Conservation (phyloP, 2,113 vertebrate species). For the Canis aureus region DNA sequence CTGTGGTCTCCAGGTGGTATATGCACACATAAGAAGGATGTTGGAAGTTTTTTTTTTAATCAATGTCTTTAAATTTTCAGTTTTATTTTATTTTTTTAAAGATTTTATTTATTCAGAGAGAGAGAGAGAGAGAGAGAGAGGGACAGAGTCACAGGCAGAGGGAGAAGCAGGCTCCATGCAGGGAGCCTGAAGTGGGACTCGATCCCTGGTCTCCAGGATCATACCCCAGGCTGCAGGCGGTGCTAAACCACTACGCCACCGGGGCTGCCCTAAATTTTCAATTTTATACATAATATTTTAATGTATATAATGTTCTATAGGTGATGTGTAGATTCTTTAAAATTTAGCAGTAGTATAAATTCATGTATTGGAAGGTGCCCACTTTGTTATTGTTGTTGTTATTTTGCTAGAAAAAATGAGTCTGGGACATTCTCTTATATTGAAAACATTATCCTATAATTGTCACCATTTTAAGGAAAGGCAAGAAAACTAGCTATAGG, state of each 20-base stretch:
- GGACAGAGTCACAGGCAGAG: no score
- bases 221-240: no score
- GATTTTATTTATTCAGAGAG: no score
- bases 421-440: not conserved
- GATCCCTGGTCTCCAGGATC: no score
- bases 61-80: not conserved
- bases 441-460: not conserved
- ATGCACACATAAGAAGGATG: not conserved
- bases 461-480: not conserved
- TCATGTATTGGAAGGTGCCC: not conserved
- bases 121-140: no score
- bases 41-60: not conserved
- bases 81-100: not conserved
- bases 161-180: no score
- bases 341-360: constrained; percentile 16
- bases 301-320: not conserved
- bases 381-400: not conserved
- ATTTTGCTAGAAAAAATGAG: not conserved
- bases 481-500: not conserved
- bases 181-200: no score
- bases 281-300: not conserved
- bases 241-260: no score
- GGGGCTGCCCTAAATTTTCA: no score
- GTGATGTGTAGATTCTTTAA: not conserved
- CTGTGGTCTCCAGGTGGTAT: not conserved